Conservation (phyloP, 23 tunicate genomes). For the Ascidia mentula region DNA sequence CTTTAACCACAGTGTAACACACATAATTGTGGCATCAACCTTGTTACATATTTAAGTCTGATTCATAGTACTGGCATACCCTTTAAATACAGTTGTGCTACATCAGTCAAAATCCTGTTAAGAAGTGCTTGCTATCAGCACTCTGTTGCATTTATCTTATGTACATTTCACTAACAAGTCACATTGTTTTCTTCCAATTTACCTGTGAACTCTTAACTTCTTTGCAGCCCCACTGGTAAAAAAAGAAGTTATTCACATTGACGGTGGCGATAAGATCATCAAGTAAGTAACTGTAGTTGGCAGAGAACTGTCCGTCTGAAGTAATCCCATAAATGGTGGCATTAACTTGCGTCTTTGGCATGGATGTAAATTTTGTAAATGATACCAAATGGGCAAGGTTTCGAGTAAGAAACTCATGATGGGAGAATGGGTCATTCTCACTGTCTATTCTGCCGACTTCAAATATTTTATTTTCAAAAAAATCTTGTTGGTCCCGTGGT, state of each 20-base stretch:
- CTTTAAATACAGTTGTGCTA: too few species aligned
- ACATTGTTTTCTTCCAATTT: neutral
- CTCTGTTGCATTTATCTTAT: neutral
- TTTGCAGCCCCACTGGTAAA: conserved; percentile 55
- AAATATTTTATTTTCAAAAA: neutral
- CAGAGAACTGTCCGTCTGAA: neutral
- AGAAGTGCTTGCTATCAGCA: too few species aligned
- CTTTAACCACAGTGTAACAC: too few species aligned
- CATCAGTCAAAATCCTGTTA: too few species aligned
- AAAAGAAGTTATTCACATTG: conserved; percentile 61
- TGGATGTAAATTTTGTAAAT: neutral
- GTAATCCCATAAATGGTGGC: neutral
- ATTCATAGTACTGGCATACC: too few species aligned
- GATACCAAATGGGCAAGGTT: conserved; percentile 5
- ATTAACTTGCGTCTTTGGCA: neutral
- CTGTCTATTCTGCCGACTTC: neutral
- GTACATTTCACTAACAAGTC: neutral
- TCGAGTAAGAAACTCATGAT: neutral
- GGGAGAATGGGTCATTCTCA: neutral
- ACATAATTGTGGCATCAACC: too few species aligned
- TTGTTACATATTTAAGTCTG: too few species aligned
- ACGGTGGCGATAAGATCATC: conserved; percentile 60
- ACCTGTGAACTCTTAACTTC: conserved; percentile 31
- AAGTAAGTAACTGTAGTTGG: conserved; percentile 46
- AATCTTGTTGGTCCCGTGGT: neutral